phyloP scores from a whole-genome alignment of 2,888 invertebrate species.

The Cryptocephalus primarius region DNA sequence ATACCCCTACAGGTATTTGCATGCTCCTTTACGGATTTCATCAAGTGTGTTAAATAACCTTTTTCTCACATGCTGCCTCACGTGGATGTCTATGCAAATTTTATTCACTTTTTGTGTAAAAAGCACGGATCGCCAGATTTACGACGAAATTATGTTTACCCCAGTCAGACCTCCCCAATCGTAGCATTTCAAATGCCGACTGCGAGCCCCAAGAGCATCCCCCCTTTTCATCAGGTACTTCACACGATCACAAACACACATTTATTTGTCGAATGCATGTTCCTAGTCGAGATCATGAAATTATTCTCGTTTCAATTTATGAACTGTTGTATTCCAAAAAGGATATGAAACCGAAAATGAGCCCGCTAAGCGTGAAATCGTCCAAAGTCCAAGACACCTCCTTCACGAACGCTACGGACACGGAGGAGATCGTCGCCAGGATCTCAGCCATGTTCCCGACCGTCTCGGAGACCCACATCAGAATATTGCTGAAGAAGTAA shows the following conservation, averaged over 20 bases:
- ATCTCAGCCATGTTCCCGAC: slow-evolving; percentile 85
- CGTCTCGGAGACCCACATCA: slow-evolving; percentile 79
- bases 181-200: slow-evolving; percentile 49
- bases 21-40: too few relatives aligned
- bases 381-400: slow-evolving; percentile 24
- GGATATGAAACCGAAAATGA: slow-evolving; percentile 27
- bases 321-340: slow-evolving; percentile 6
- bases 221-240: slow-evolving; percentile 35
- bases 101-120: slow-evolving; percentile 5
- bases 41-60: not conserved
- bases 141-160: slow-evolving; percentile 57
- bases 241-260: not conserved
- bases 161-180: slow-evolving; percentile 53
- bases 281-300: not conserved
- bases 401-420: slow-evolving; percentile 39
- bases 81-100: slow-evolving; percentile 8
- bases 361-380: slow-evolving; percentile 24
- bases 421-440: slow-evolving; percentile 65
- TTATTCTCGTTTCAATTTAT: not conserved
- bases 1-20: slow-evolving; percentile 51
- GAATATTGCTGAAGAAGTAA: slow-evolving; percentile 80
- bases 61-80: slow-evolving; percentile 25
- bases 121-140: slow-evolving; percentile 53
- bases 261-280: not conserved
- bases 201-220: slow-evolving; percentile 49